Base-by-base conservation (phyloP, 2,797 vertebrate species). In the Mormyrus hasselquistii region DNA sequence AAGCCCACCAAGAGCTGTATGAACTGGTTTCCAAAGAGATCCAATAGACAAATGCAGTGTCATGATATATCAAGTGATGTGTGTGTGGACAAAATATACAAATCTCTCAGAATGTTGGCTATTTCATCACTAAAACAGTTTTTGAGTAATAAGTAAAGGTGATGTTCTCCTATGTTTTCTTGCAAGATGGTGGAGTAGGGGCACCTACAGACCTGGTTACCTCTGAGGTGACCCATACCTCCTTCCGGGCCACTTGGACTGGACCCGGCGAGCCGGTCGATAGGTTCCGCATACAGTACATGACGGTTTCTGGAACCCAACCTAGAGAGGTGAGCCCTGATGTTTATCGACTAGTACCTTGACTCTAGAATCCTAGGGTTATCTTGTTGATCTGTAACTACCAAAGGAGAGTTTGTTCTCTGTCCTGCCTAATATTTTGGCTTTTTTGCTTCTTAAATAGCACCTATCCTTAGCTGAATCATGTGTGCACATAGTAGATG, bases 221-320 rank as follows among this genome's bases (percentile, higher is more conserved):
- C 91, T 99, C 98, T 1, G 98, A 99, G 89, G 96, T 96, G 88
- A 99, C 98, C 69, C 95, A 98, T 91, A 93, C 95, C 85, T 98
- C 98, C 82, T 98, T 99, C 94, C 95, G 98, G 91, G 96, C 96
- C 90, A 97, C 96, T 86, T 99, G 98, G 99, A 97, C 88, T 0
- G 96, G 93, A 53, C 98, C 98, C 9, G 95, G 97, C 4, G 96
- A 94, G 49, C 96, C 97, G 0, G 97, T 98, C 92, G 98, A 99
- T 73, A 96, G 95, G 92, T 99, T 97, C 90, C 97, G 97, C 2
- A 95, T 99, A 91, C 97, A 98, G 94, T 99, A 99, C 93, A 95
- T 95, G 91, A 97, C 97, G 59, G 69, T 93, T 19, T 93, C 97
- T 87, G 98, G 98, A 95, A 96, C 95, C 22, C 93, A 92, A 57